Evolutionary conservation across 2,113 vertebrate genomes (phyloP).

Genomic region (Heterotilapia buettikoferi): DNA sequence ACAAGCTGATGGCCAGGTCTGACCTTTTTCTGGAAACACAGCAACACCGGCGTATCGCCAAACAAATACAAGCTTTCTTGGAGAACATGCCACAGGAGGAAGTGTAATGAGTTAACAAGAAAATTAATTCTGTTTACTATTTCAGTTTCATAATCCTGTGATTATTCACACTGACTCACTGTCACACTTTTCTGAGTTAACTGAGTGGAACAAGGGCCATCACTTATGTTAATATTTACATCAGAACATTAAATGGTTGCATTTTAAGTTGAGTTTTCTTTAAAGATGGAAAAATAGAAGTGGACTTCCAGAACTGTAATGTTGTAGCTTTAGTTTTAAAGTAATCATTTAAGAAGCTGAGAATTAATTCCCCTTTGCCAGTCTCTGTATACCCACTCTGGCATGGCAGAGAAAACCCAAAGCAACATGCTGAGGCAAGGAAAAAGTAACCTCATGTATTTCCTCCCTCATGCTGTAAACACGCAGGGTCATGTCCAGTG

Average conservation of each 20-base stretch:
- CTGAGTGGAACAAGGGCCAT: background rate
- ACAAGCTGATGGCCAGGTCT: constrained; percentile 98
- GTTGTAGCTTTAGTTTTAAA: background rate
- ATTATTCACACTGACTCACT: background rate
- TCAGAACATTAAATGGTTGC: background rate
- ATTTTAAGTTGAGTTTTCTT: background rate
- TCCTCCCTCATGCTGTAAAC: constrained; percentile 1
- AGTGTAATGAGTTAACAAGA: background rate
- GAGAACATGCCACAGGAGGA: background rate
- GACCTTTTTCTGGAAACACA: background rate
- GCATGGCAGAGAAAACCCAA: constrained; percentile 4
- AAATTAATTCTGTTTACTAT: background rate
- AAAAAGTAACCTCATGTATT: constrained; percentile 15
- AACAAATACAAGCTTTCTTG: background rate
- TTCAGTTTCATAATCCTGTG: background rate
- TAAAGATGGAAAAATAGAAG: background rate
- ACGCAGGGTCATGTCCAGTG: constrained; percentile 28
- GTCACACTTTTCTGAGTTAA: background rate
- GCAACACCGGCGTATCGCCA: background rate
- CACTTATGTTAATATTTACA: background rate
- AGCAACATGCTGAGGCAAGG: background rate
- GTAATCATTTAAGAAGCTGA: background rate
- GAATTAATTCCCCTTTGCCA: background rate
- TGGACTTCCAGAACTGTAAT: background rate
- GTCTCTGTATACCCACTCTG: background rate